These are phyloP conservation scores for Centruroides vittatus DNA, from an alignment of 1,140 invertebrate species.

Conservation along the genomic window DNA sequence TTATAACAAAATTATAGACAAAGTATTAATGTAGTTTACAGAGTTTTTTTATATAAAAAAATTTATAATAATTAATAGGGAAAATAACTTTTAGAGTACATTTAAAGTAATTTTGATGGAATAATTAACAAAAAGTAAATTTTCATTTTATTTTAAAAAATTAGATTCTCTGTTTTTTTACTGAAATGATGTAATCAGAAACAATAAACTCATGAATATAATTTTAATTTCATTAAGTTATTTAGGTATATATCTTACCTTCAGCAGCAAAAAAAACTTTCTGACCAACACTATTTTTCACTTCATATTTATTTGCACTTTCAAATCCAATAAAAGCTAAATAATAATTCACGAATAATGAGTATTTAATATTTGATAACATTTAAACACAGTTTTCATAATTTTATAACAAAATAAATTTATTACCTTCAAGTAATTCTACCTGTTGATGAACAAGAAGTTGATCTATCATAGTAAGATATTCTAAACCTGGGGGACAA, in stretches of 20 bases:
- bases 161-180: too few relatives aligned
- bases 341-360: not conserved
- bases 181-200: too few relatives aligned
- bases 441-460: constrained; percentile 76
- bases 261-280: constrained; percentile 72
- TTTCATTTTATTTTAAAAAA: too few relatives aligned
- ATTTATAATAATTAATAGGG: too few relatives aligned
- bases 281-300: constrained; percentile 55
- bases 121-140: too few relatives aligned
- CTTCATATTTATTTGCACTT: constrained; percentile 73
- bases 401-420: constrained; percentile 26
- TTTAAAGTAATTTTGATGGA: too few relatives aligned
- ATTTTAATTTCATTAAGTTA: not conserved
- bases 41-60: too few relatives aligned
- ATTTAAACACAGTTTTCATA: not conserved
- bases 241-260: constrained; percentile 21
- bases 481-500: constrained; percentile 82
- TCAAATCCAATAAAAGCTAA: constrained; percentile 58
- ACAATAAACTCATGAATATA: too few relatives aligned
- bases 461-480: constrained; percentile 78
- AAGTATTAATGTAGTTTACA: too few relatives aligned
- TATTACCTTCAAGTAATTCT: constrained; percentile 54
- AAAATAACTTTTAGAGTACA: too few relatives aligned
- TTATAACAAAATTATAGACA: too few relatives aligned
- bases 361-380: not conserved